Evolutionary conservation across 2,888 invertebrate species (phyloP).

Genomic region (Thereva unica): DNA sequence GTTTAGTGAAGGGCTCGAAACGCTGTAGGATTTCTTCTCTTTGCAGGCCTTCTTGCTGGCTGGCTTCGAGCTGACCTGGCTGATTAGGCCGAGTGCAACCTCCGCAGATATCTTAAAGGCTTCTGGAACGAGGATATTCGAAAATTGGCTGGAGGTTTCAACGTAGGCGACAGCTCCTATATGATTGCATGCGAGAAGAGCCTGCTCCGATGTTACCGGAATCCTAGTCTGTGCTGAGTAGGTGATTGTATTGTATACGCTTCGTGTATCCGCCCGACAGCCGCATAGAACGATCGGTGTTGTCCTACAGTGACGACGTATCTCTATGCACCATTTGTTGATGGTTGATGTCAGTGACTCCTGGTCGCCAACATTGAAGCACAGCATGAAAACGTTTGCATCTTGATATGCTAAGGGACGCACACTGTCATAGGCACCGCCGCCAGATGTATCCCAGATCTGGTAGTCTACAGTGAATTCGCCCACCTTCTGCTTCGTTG

Average conservation of each 20-base stretch:
- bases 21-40: conserved; percentile 40
- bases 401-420: conserved; percentile 67
- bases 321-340: conserved; percentile 70
- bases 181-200: conserved; percentile 66
- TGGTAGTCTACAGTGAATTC: conserved; percentile 65
- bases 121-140: conserved; percentile 66
- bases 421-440: conserved; percentile 65
- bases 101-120: conserved; percentile 70
- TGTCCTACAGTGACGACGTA: conserved; percentile 64
- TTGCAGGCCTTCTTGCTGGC: conserved; percentile 39
- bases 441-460: conserved; percentile 68
- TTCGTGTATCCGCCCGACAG: conserved; percentile 68
- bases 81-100: conserved; percentile 62
- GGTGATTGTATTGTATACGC: conserved; percentile 65
- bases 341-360: conserved; percentile 65
- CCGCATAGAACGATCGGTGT: conserved; percentile 68
- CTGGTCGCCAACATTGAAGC: conserved; percentile 66
- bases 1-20: conserved; percentile 41
- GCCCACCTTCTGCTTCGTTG: conserved; percentile 63
- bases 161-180: conserved; percentile 69
- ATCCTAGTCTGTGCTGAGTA: conserved; percentile 47
- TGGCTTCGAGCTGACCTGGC: conserved; percentile 35
- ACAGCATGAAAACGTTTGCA: conserved; percentile 66
- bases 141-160: conserved; percentile 67
- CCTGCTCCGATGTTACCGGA: conserved; percentile 58